These are phyloP conservation scores for Ephialtes manifestator DNA, from an alignment of 2,888 invertebrate genomes.

Conservation along the genomic window DNA sequence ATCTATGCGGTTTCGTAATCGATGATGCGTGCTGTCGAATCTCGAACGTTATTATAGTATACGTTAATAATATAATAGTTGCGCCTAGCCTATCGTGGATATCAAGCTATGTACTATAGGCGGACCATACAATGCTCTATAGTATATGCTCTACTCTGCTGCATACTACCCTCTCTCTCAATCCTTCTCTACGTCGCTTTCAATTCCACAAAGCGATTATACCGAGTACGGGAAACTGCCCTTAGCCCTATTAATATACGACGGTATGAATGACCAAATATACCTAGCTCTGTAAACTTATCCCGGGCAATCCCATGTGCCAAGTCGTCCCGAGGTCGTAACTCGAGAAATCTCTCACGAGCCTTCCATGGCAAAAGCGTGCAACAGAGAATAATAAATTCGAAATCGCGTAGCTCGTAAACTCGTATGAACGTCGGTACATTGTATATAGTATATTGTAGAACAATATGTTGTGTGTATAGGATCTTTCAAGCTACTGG, in stretches of 20 bases:
- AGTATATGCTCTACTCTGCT: background rate
- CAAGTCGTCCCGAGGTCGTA: conserved; percentile 28
- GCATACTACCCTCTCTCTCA: background rate
- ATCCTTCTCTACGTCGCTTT: background rate
- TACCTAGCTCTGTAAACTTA: conserved; percentile 49
- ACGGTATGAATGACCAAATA: conserved; percentile 60
- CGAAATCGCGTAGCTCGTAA: conserved; percentile 41
- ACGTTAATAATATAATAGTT: conserved; percentile 1
- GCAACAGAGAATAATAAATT: conserved; percentile 65
- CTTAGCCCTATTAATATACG: conserved; percentile 53
- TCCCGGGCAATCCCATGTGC: conserved; percentile 45
- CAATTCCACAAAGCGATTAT: conserved; percentile 46
- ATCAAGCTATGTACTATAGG: conserved; percentile 30
- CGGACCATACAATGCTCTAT: conserved; percentile 1
- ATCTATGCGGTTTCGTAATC: conserved; percentile 1
- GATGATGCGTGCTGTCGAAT: background rate
- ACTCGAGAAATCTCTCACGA: conserved; percentile 35
- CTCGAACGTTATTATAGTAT: conserved; percentile 15
- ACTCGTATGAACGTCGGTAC: conserved; percentile 25
- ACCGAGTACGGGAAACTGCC: conserved; percentile 33
- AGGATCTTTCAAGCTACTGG: conserved; percentile 26
- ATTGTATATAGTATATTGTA: conserved; percentile 29
- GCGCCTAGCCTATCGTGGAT: background rate
- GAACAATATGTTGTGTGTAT: conserved; percentile 35
- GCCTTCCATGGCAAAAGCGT: conserved; percentile 38